phyloP scores from a whole-genome alignment of 2,888 invertebrate species.

The Aporophyla nigra region DNA sequence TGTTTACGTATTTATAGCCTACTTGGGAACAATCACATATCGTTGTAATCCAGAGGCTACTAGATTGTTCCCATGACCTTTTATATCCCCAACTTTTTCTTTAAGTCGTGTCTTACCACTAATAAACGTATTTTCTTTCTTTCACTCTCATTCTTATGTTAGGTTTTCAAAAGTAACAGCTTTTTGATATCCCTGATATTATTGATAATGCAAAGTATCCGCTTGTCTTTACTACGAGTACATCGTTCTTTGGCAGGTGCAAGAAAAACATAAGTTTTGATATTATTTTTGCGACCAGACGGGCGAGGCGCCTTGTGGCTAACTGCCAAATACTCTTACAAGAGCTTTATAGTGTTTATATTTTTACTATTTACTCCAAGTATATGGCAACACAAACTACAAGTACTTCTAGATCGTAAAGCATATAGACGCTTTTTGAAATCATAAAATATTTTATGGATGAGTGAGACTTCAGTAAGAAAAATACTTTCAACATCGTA shows the following conservation, averaged over 20 bases:
- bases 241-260: conserved; percentile 65
- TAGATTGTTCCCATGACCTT: not conserved
- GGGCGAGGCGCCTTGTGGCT: conserved; percentile 72
- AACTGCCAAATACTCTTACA: conserved; percentile 64
- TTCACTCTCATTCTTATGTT: not conserved
- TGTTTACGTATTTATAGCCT: not conserved
- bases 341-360: conserved; percentile 36
- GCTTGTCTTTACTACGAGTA: conserved; percentile 12
- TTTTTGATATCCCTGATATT: not conserved
- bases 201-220: not conserved
- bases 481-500: not conserved
- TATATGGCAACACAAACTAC: conserved; percentile 28
- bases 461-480: not conserved
- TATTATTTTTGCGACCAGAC: conserved; percentile 65
- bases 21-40: not conserved
- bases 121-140: too few relatives aligned
- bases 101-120: not conserved
- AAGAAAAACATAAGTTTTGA: conserved; percentile 67
- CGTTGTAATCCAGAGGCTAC: not conserved
- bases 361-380: conserved; percentile 13
- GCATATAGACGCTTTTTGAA: not conserved
- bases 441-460: conserved; percentile 1
- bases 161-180: not conserved
- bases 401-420: conserved; percentile 12
- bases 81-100: not conserved